Percentiles rank a stretch among this genome's conserved stretches.
phyloP scores from a whole-genome alignment of 2,888 invertebrate species.

The Pachycephus smyrnensis region DNA sequence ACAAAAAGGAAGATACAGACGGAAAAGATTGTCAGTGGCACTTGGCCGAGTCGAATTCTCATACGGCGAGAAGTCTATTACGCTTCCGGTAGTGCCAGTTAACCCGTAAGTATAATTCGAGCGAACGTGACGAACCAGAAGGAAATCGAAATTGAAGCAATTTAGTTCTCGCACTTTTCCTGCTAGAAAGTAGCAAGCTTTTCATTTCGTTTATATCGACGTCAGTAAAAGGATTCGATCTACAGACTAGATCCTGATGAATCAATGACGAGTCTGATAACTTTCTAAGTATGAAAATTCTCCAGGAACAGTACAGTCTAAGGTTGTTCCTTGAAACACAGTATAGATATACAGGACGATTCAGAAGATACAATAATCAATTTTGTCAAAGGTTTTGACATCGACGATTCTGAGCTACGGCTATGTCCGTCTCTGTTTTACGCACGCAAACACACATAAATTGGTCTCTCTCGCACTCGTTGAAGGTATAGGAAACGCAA shows the following conservation, averaged over 20 bases:
- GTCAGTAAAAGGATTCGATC: not conserved
- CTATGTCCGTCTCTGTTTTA: not conserved
- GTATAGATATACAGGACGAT: not conserved
- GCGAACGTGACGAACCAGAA: not conserved
- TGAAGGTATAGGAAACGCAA: not conserved
- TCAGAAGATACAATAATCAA: not conserved
- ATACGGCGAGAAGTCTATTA: not conserved
- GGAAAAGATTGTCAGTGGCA: not conserved
- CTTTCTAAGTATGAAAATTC: not conserved
- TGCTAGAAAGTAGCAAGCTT: not conserved
- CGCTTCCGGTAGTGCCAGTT: not conserved
- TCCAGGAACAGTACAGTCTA: not conserved
- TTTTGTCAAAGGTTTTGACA: not conserved
- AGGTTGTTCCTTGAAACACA: not conserved
- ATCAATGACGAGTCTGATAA: not conserved
- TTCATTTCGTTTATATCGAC: not conserved
- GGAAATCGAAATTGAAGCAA: not conserved
- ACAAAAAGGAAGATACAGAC: not conserved
- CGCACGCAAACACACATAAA: not conserved
- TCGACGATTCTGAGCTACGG: not conserved
- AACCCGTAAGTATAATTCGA: not conserved
- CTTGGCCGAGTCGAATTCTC: not conserved
- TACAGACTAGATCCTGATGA: not conserved
- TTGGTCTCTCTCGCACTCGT: not conserved
- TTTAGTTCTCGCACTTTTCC: not conserved